Conservation (phyloP, 2,888 invertebrate genomes). For the Liopterus haemorrhoidalis region DNA sequence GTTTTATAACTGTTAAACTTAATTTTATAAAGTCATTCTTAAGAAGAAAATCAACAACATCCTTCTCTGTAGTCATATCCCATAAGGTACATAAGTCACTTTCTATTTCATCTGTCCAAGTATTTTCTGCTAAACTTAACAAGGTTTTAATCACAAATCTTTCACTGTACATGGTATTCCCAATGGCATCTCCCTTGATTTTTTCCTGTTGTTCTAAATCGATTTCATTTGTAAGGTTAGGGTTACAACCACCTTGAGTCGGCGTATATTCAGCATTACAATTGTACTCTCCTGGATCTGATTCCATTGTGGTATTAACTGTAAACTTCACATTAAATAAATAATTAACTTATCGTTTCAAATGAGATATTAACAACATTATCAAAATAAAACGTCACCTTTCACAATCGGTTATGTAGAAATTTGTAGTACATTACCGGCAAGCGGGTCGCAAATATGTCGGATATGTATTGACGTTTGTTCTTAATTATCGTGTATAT, state of each 20-base stretch:
- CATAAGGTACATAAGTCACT: slow-evolving; percentile 70
- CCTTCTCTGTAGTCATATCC: slow-evolving; percentile 79
- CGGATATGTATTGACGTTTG: too few relatives aligned
- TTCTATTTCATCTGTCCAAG: slow-evolving; percentile 59
- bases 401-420: too few relatives aligned
- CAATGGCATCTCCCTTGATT: slow-evolving; percentile 71
- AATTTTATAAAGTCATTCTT: slow-evolving; percentile 60
- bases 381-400: too few relatives aligned
- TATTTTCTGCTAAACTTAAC: slow-evolving; percentile 55
- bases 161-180: slow-evolving; percentile 73
- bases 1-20: slow-evolving; percentile 51
- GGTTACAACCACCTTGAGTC: slow-evolving; percentile 4
- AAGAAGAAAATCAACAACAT: slow-evolving; percentile 64
- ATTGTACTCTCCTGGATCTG: too few relatives aligned
- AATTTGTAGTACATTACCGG: too few relatives aligned
- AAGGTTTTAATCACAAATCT: slow-evolving; percentile 65
- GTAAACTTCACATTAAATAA: too few relatives aligned
- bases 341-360: too few relatives aligned
- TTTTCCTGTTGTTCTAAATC: slow-evolving; percentile 38
- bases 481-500: too few relatives aligned
- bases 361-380: too few relatives aligned
- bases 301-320: too few relatives aligned
- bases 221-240: slow-evolving; percentile 12
- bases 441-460: too few relatives aligned
- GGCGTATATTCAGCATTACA: too few relatives aligned